Base-by-base conservation (phyloP, 2,113 vertebrate genomes). In the Callorhinus ursinus region DNA sequence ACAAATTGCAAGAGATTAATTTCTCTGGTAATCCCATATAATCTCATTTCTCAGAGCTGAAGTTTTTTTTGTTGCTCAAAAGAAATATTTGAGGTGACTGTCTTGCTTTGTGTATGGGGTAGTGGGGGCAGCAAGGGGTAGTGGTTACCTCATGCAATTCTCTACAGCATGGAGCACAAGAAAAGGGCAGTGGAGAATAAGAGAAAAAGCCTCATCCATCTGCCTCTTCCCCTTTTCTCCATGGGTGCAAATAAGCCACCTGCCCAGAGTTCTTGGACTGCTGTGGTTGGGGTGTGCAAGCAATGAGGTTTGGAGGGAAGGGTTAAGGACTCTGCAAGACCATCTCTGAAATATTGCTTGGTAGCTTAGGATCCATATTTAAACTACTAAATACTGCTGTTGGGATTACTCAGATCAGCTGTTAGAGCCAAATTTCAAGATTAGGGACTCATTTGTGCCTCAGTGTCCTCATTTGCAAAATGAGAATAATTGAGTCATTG, bases 401-500 rank as follows among this genome's bases (percentile, higher is more conserved):
- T 57, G 31, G 5, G 16, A 81, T 65, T 86, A 22, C 3, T 21
- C 36, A 46, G 16, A 55, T 84, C 36, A 65, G 84, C 81, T 69
- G 28, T 82, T 28, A 95, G 67, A 77, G 31, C 11, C 51, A 89
- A 85, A 85, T 88, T 28, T 91, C 89, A 49, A 93, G 10, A 93
- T 94, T 71, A 57, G 63, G 19, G 11, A 57, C 49, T 80, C 31
- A 57, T 55, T 33, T 88, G 39, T 80, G 31, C 74, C n/a, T 80
- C 65, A 22, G 49, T 94, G 88, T 90, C 49, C 55, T 86, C 76
- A 59, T 91, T 93, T 81, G 21, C 72, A 96, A 93, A 93, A 88
- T 82, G 82, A 57, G 24, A 96, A 76, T 80, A 46, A 76, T 28
- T 85, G 16, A 79, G 18, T 93, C 22, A 15, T 26, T 42, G 18